Base-by-base conservation (phyloP, 2,797 vertebrate genomes). In the Gastrophryne carolinensis region DNA sequence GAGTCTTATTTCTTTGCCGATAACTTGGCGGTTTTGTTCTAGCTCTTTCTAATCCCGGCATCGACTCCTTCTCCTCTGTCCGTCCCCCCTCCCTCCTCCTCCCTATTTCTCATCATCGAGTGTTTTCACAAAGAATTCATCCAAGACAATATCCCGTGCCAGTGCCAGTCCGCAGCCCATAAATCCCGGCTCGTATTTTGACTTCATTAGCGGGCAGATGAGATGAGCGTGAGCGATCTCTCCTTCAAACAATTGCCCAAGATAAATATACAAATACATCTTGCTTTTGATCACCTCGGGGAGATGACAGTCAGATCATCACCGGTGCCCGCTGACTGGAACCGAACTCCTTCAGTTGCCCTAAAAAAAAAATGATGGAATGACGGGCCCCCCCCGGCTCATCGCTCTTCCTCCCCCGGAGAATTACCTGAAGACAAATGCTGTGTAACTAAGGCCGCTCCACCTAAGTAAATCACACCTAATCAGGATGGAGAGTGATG, bases 381-480 rank as follows among this genome's bases (percentile, higher is more conserved):
- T 85, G 79, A 82, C 1, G 49, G 85, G 75, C 84, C 83, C 81
- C 77, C 84, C 83, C 81, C 83, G 57, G 83, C 79, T 84, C 85
- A 87, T 85, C 76, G 65, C 83, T 86, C 83, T 90, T 88, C 82
- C 68, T 80, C 24, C 24, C 84, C 82, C 41, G 77, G 81, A 79
- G 75, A 85, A 85, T 85, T 83, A 88, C 80, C 76, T 80, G 79
- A 83, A 89, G 89, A 88, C 85, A 86, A 83, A 91, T 91, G 83
- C 82, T 87, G 85, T 87, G 81, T 87, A 87, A 90, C 86, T 90
- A 90, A 90, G 91, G 82, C 83, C 88, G 85, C 88, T 88, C 84
- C 85, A 86, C 85, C 82, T 81, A 80, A 88, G 81, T 87, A 88
- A 88, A 91, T 91, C 84, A 88, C 84, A 85, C 69, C 73, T 82